Evolutionary conservation across 1,140 invertebrate genomes (phyloP).

Genomic region (Parasteatoda tepidariorum): DNA sequence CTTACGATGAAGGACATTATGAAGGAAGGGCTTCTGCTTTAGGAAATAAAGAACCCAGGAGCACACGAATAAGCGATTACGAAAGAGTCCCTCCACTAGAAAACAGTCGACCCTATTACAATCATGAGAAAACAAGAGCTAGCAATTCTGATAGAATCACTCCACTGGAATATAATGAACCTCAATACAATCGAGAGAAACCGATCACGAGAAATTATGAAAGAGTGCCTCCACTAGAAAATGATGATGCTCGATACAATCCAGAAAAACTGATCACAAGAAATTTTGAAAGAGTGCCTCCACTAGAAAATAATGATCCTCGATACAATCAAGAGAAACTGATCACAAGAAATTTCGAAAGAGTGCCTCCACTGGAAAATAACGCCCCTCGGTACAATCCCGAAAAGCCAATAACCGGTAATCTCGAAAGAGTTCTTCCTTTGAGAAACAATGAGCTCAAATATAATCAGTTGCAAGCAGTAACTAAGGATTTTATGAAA

Average conservation of each 20-base stretch:
- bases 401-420: not conserved
- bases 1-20: not conserved
- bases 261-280: not conserved
- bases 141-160: not conserved
- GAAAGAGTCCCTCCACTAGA: not conserved
- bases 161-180: not conserved
- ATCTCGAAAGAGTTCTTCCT: no score
- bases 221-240: not conserved
- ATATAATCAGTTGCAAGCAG: not conserved
- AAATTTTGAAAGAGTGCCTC: not conserved
- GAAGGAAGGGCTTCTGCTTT: not conserved
- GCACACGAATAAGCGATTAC: no score
- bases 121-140: not conserved
- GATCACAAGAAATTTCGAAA: not conserved
- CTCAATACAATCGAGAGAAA: not conserved
- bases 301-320: not conserved
- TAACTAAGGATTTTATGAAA: not conserved
- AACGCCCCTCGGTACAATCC: not conserved
- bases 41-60: no score
- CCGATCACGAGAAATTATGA: no score
- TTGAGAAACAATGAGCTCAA: no score
- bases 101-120: not conserved
- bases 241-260: not conserved
- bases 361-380: not conserved
- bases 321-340: not conserved